A percentile compares a stretch with the other conserved stretches of the same genome.
phyloP scores from a whole-genome alignment of 1,140 invertebrate genomes.

The Caenorhabditis briggsae region DNA sequence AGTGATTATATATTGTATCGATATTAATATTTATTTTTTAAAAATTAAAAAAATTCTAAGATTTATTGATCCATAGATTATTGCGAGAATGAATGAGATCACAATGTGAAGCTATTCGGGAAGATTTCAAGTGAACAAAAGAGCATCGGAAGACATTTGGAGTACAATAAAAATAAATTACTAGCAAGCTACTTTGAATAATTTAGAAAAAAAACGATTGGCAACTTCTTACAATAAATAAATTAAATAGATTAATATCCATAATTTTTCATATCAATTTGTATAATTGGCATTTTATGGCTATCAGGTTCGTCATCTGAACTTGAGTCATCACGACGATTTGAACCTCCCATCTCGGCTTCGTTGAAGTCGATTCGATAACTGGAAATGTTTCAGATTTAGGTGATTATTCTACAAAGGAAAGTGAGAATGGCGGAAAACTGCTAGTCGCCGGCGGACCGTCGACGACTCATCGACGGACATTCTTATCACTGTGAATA shows the following conservation, averaged over 20 bases:
- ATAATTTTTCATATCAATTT: conserved; percentile 77
- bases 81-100: conserved; percentile 46
- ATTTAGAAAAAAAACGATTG: neutral
- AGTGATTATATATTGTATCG: too few species aligned
- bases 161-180: conserved; percentile 3
- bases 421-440: neutral
- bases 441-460: too few species aligned
- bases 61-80: conserved; percentile 43
- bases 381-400: conserved; percentile 49
- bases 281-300: conserved; percentile 72
- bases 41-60: neutral
- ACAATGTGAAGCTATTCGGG: conserved; percentile 40
- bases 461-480: too few species aligned
- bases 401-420: neutral
- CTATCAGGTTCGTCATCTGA: conserved; percentile 74
- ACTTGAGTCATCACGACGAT: conserved; percentile 67
- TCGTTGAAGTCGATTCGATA: conserved; percentile 69
- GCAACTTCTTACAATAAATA: neutral
- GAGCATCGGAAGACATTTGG: conserved; percentile 36
- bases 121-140: neutral
- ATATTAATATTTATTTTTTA: too few species aligned
- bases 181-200: neutral
- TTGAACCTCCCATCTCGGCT: conserved; percentile 64
- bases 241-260: conserved; percentile 70
- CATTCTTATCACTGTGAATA: too few species aligned